These are phyloP conservation scores for Centropus bengalensis DNA, from an alignment of 2,113 vertebrate genomes.

Conservation along the genomic window DNA sequence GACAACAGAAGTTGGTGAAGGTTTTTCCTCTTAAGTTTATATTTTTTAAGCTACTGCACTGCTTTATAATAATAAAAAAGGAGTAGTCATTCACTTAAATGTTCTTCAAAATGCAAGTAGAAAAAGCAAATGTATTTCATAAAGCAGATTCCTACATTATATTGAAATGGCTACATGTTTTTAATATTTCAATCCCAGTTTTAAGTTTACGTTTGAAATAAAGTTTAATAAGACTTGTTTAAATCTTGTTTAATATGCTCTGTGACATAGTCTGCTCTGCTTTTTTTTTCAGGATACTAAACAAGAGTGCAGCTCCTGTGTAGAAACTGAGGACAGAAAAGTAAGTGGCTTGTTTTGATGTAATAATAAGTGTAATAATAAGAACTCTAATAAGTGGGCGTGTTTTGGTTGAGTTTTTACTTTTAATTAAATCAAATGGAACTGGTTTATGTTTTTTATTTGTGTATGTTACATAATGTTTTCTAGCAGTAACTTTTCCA, in stretches of 20 bases:
- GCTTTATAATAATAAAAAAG: no score
- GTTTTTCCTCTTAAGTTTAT: not conserved
- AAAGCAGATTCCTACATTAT: not conserved
- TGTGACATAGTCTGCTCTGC: not conserved
- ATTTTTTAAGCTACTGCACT: not conserved
- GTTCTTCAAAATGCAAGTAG: not conserved
- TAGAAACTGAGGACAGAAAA: constrained; percentile 82
- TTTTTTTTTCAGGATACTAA: constrained; percentile 76
- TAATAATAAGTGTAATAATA: no score
- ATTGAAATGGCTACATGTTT: not conserved
- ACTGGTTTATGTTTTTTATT: not conserved
- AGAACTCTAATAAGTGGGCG: not conserved
- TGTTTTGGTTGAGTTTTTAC: not conserved
- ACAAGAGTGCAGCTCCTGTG: constrained; percentile 75
- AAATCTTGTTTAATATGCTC: not conserved
- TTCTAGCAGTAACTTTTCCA: not conserved
- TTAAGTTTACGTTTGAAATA: not conserved
- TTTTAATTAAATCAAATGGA: not conserved
- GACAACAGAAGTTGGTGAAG: not conserved
- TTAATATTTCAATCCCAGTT: not conserved
- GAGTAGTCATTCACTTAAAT: not conserved
- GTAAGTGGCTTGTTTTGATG: constrained; percentile 69
- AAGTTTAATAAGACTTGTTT: not conserved
- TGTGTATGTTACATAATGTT: not conserved
- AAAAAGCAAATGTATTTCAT: not conserved